Base-by-base conservation (phyloP, 2,113 vertebrate genomes). In the Romanogobio albipinnatus region DNA sequence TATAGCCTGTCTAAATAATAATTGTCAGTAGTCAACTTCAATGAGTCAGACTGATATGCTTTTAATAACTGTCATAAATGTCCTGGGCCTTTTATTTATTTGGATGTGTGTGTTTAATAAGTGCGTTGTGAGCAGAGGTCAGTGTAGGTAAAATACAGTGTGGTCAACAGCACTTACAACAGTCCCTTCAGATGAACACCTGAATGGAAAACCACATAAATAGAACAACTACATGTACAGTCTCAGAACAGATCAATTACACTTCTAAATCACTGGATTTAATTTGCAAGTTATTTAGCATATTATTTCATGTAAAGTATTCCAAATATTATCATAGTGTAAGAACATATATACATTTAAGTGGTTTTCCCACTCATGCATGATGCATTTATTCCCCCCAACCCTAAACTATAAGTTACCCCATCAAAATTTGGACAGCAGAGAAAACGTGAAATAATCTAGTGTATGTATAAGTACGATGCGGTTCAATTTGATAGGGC, bases 341-440 rank as follows among this genome's bases (percentile, higher is more conserved):
- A 43, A 73, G 70, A 70, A 70, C 43, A 58, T 51, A 56, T 8
- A 10, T 1, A 76, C 15, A 26, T 59, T 58, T 58, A 59, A 43
- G 33, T 43, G 49, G 10, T n/a, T 59, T 59, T 43, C 53, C 22
- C 11, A 78, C 29, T 56, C 24, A 43, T 77, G 76, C 53, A 39
- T 77, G 58, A 43, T 77, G 53, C 53, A 39, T 77, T 77, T 43
- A 59, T 59, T 77, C 7, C 53, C 53, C 15, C 53, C 19, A 56
- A 56, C 51, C 33, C 64, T 29, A 39, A n/a, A 36, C 8, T 68
- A 68, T 36, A 47, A 36, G n/a, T 49, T 74, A 39, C 58, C 43
- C 51, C 24, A 81, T 81, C n/a, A 49, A 22, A 66, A 29, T 19
- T 76, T 78, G 26, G 26, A 53, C 74, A 58, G 58, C 22, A 19